Conservation (phyloP, 2,113 vertebrate species). For the Oreocharis arfaki region DNA sequence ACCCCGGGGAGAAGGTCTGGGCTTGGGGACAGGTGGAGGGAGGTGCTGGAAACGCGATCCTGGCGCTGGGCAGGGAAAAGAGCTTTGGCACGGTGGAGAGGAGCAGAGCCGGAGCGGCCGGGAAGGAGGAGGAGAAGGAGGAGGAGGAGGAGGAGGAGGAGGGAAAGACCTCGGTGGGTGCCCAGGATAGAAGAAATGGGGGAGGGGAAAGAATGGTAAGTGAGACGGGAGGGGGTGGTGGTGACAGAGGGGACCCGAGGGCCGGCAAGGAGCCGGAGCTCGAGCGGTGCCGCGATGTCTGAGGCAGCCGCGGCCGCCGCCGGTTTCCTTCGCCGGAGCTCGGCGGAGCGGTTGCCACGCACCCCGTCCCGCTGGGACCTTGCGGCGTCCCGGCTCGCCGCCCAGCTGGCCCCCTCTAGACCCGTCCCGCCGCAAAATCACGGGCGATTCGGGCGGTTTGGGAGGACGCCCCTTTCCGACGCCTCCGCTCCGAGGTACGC, state of each 20-base stretch:
- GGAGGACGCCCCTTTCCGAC: not conserved
- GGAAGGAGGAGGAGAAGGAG: not conserved
- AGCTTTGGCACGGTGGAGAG: not conserved
- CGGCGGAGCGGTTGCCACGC: not conserved
- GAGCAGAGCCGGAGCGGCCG: not conserved
- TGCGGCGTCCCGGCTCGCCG: not conserved
- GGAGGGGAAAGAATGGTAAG: conserved; percentile 8
- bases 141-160: not conserved
- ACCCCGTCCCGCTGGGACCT: not conserved
- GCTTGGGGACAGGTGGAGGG: conserved; percentile 1
- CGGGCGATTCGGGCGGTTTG: rapidly evolving
- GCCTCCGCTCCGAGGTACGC: not conserved
- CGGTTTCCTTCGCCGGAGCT: not conserved
- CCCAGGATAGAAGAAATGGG: not conserved
- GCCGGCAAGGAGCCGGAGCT: not conserved
- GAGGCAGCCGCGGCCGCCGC: not conserved
- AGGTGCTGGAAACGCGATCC: conserved; percentile 18
- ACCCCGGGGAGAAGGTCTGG: not conserved
- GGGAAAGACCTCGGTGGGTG: not conserved
- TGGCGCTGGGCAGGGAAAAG: not conserved
- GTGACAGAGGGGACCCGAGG: not conserved
- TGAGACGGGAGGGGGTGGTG: not conserved
- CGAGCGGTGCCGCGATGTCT: not conserved
- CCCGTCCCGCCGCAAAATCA: rapidly evolving
- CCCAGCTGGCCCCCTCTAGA: not conserved